Evolutionary conservation across 2,888 invertebrate genomes (phyloP), one percentile per base, ranked within the genome.

Genomic region (Hecatera dysodea): DNA sequence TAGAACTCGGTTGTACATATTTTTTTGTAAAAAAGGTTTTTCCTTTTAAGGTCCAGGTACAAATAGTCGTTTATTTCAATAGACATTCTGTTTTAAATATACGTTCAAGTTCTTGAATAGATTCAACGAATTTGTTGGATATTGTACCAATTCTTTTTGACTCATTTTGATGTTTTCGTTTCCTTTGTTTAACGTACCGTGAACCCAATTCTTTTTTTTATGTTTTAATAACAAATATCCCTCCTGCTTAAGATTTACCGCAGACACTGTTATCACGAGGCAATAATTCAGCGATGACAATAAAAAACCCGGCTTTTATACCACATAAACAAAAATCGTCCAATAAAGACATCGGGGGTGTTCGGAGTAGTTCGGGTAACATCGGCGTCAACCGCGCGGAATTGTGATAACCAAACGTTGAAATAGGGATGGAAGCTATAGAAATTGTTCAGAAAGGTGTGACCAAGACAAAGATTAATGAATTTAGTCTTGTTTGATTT

Each of bases 331-430:
- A 90, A 86, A 88, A 90, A 90, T 88, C 82, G 89, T 80, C 80
- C 86, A 87, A 91, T 90, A 91, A 91, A 91, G 89, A 86, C 89
- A 82, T 86, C 77, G 83, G 83, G 33, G 36, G n/a, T 42, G 42
- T 73, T 85, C 81, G 89, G 86, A 48, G 19, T 39, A 86, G 86
- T 80, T 86, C 78, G 82, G 84, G 66, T 1, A 64, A 72, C 67
- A 74, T 84, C 79, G 89, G 87, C 88, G 91, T 88, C 91, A 88
- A 81, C 88, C 88, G 84, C 87, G 90, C 86, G 92, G 91, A 93
- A 91, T 80, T 75, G 77, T 84, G 92, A 90, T 90, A 91, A 86
- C 87, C 52, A 68, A 83, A 85, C 77, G 78, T 84, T 83, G 71
- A 67, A 62, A 57, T 79, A 88, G 88, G 84, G 86, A 63, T 86